These are phyloP conservation scores for Pontoporia blainvillei DNA, from an alignment of 2,113 vertebrate species.

Conservation along the genomic window DNA sequence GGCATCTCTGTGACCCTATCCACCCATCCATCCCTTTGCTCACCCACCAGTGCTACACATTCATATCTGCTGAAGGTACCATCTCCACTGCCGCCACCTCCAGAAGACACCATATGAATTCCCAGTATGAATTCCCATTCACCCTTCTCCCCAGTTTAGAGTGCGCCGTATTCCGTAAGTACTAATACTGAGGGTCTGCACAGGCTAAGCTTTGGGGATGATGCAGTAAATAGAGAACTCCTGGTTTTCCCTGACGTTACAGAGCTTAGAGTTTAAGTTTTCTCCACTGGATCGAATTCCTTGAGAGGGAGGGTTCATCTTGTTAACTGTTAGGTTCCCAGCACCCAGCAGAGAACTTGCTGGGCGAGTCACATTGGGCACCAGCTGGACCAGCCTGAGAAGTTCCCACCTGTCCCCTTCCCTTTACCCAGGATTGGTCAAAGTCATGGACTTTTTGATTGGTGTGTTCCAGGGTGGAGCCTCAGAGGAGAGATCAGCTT, in stretches of 20 bases:
- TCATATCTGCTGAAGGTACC: too few species aligned
- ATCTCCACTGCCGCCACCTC: too few species aligned
- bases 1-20: background rate
- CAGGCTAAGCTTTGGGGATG: background rate
- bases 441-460: background rate
- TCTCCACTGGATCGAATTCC: background rate
- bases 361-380: background rate
- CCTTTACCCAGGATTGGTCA: background rate
- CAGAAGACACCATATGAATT: background rate
- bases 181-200: background rate
- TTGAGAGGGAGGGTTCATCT: background rate
- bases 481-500: background rate
- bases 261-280: background rate
- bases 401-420: too few species aligned
- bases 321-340: background rate
- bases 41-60: accelerated
- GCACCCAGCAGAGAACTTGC: background rate
- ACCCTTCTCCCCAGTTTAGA: background rate
- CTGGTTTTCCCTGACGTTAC: background rate
- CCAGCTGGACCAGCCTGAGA: background rate
- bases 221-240: background rate
- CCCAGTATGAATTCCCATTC: background rate
- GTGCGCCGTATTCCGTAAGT: background rate
- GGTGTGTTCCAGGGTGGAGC: background rate
- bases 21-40: background rate